Evolutionary conservation across 2,113 vertebrate genomes (phyloP).

Genomic region (Dasyurus viverrinus): DNA sequence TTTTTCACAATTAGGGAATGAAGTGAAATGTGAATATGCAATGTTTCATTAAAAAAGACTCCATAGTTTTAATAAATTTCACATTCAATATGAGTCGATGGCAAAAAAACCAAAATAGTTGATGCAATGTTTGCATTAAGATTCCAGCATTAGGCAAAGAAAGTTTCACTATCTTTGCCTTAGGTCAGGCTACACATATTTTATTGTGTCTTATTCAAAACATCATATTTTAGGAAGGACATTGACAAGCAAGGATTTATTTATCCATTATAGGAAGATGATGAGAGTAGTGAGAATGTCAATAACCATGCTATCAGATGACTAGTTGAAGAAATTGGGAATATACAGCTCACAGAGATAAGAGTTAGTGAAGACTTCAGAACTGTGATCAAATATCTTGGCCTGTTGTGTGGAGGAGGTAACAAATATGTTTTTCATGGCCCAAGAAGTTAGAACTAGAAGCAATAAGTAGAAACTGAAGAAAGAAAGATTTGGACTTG

Average conservation of each 20-base stretch:
- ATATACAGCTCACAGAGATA: not conserved
- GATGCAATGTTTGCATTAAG: not conserved
- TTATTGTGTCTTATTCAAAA: not conserved
- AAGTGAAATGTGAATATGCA: not conserved
- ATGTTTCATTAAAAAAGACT: not conserved
- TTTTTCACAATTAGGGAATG: not conserved
- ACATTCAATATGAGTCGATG: not conserved
- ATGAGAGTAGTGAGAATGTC: not conserved
- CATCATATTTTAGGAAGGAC: not conserved
- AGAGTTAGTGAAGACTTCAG: not conserved
- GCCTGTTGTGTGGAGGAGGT: not conserved
- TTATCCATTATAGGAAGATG: not conserved
- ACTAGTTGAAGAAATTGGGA: not conserved
- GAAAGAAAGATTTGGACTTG: not conserved
- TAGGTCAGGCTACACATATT: not conserved
- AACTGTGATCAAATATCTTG: not conserved
- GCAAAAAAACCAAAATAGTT: not conserved
- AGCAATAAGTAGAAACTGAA: not conserved
- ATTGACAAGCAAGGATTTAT: not conserved
- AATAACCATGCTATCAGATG: not conserved
- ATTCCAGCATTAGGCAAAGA: not conserved
- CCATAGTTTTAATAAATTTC: not conserved
- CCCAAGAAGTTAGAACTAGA: not conserved
- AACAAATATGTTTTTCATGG: not conserved
- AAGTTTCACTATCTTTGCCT: not conserved